These are phyloP conservation scores for Diadumene lineata DNA, from an alignment of 92 coral and sea anemone genomes.

Conservation along the genomic window DNA sequence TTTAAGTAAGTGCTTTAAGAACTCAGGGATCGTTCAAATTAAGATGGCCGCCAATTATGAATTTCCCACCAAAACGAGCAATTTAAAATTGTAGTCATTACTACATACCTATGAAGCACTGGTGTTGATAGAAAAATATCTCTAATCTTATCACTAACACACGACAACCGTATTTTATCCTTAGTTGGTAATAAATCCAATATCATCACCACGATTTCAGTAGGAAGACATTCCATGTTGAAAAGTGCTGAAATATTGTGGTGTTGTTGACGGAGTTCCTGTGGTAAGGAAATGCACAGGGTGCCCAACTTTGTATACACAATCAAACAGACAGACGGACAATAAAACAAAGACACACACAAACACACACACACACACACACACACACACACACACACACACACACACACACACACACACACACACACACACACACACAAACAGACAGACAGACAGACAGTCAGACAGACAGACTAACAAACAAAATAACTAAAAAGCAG, in stretches of 20 bases:
- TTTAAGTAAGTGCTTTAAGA: no score
- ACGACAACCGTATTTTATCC: slow-evolving; percentile 18
- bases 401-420: no score
- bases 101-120: slow-evolving; percentile 5
- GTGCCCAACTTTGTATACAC: slow-evolving; percentile 16
- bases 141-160: slow-evolving; percentile 12
- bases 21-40: no score
- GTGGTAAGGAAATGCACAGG: slow-evolving; percentile 6
- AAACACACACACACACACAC: no score
- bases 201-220: slow-evolving; percentile 12
- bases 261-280: not conserved
- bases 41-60: slow-evolving; percentile 10
- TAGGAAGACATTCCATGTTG: slow-evolving; percentile 8
- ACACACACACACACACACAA: no score
- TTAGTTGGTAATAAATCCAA: slow-evolving; percentile 2
- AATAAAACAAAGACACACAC: no score
- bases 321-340: no score
- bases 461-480: no score
- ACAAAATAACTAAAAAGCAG: no score
- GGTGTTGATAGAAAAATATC: slow-evolving; percentile 3
- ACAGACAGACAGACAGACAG: no score
- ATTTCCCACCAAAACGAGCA: no score
- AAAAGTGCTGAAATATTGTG: not conserved
- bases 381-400: no score
- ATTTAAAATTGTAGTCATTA: not conserved